Percentiles rank a stretch among this genome's conserved stretches.
phyloP scores from a whole-genome alignment of 2,113 vertebrate genomes.

The Ammodytes dubius region DNA sequence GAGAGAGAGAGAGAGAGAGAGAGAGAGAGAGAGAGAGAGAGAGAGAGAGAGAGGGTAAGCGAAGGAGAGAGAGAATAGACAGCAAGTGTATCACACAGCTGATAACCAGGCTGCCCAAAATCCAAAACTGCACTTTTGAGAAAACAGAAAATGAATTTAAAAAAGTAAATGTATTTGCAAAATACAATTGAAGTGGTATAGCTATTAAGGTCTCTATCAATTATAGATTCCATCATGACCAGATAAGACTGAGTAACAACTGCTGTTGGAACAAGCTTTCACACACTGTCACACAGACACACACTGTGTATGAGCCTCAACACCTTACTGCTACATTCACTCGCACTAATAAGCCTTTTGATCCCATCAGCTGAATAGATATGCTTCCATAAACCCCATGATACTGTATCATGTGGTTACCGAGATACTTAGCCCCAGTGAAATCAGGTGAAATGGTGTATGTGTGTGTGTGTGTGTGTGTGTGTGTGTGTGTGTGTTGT shows the following conservation, averaged over 20 bases:
- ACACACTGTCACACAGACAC: conserved; percentile 7
- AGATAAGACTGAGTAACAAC: conserved; percentile 74
- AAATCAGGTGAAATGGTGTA: background rate
- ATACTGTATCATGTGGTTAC: conserved; percentile 55
- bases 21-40: background rate
- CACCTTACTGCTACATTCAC: background rate
- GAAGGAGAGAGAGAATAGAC: conserved; percentile 3
- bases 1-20: background rate
- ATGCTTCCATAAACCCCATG: conserved; percentile 41
- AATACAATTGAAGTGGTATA: conserved; percentile 75
- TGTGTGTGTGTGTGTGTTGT: conserved; percentile 14
- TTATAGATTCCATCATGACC: conserved; percentile 77
- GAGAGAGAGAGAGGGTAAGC: conserved; percentile 16
- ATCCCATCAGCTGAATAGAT: conserved; percentile 46
- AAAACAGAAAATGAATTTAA: conserved; percentile 32
- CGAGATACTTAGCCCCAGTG: conserved; percentile 22
- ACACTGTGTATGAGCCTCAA: background rate
- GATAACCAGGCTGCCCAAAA: conserved; percentile 59
- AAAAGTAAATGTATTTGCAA: conserved; percentile 54
- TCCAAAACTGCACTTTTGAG: conserved; percentile 42
- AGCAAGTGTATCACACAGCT: conserved; percentile 22
- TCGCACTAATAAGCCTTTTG: conserved; percentile 38
- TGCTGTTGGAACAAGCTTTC: conserved; percentile 14
- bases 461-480: conserved; percentile 29
- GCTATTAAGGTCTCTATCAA: conserved; percentile 69